Base-by-base conservation (phyloP, 1,140 invertebrate species). In the Zaprionus davidi region DNA sequence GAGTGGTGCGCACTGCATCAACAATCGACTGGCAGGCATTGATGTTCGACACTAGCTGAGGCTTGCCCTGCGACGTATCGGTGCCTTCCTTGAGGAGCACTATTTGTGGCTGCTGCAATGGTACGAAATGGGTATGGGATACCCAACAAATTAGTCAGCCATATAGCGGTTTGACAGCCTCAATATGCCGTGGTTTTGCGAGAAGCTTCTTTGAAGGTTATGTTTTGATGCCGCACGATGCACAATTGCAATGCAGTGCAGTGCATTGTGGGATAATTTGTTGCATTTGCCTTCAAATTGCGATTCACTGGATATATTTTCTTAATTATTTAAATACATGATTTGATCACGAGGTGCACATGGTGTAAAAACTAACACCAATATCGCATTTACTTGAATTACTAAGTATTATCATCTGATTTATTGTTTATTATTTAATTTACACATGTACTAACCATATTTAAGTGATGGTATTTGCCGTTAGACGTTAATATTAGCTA, bases 1-100 rank as follows among this genome's bases (percentile, higher is more conserved):
- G 94, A 3, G 99, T 99, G 17, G 99, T 99, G 51, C 98, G 95
- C 3, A 96, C 97, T 62, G 98, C 97, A 95, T 99, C 99, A 20
- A 98, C 97, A 53, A 99, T 96, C 12, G 96, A 95, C 93, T 98
- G 97, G 93, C 99, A 99, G n/a, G 99, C 99, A 96, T 98, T 99
- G 93, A 99, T 99, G 93, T 99, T 99, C 51, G 98, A 99, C 73
- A 99, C 96, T 53, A 99, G 94, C 93, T 99, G 99, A 5, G 97
- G 96, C 90, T 98, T 98, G 41, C 99, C 99, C 93, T 99, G 98
- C 17, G 97, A 96, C 76, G 96, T 96, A 92, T 99, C 99, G 22
- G 99, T 99, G 12, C 99, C 99, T 93, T 99, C 99, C 95, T 99
- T 99, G 79, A 99, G 94, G 56, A 99, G 94, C 87, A 99, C 96